A percentile compares a stretch with the other conserved stretches of the same genome.
Evolutionary conservation across 2,113 vertebrate species (phyloP).

Genomic region (Chaetura pelagica): DNA sequence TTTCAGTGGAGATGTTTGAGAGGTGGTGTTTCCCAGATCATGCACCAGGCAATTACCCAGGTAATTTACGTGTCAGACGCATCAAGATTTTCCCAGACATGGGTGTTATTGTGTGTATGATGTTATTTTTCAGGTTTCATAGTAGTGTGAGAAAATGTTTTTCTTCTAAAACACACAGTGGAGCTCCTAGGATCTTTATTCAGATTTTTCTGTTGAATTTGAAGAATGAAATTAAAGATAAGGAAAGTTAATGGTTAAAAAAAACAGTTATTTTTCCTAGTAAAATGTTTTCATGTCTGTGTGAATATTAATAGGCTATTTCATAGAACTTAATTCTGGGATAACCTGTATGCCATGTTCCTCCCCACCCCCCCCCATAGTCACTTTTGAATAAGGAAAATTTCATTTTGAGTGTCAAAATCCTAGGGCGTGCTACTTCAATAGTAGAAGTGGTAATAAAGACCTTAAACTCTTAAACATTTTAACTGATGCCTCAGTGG

Average conservation of each 20-base stretch:
- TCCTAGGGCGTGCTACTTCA: not conserved
- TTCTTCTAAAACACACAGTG: not conserved
- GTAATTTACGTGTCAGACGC: too few relatives aligned
- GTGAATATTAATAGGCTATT: not conserved
- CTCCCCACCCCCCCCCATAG: not conserved
- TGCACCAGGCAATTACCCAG: not conserved
- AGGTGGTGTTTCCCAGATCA: not conserved
- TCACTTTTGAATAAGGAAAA: not conserved
- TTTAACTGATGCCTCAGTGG: not conserved
- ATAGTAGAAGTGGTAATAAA: not conserved
- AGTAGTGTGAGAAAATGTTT: not conserved
- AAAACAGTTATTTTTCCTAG: not conserved
- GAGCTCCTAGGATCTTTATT: not conserved
- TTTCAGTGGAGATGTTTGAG: not conserved
- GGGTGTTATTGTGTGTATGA: not conserved
- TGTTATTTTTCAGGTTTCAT: not conserved
- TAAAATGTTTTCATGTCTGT: not conserved
- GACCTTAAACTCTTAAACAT: not conserved
- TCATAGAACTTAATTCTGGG: not conserved
- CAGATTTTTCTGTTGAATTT: not conserved
- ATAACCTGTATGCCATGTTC: not conserved
- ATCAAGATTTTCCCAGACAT: not conserved
- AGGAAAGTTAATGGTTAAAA: not conserved
- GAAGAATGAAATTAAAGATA: not conserved
- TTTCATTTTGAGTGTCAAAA: not conserved